Base-by-base conservation (phyloP, 2,888 invertebrate species). In the Mylabris sibirica region DNA sequence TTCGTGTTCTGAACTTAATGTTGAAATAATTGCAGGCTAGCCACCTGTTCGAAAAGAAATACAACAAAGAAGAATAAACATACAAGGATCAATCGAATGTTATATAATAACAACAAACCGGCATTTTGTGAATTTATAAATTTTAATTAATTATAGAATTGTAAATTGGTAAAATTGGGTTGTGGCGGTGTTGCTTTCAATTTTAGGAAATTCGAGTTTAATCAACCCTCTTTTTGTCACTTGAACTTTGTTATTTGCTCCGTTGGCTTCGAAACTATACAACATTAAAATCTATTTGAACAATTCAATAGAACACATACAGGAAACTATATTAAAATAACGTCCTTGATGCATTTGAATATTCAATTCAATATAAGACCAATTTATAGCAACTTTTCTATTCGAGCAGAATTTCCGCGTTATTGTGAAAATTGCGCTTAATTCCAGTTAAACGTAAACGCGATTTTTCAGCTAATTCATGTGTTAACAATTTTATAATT, bases 251-350 rank as follows among this genome's bases (percentile, higher is more conserved):
- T 76, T 76, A 76, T 75, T 63, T 72, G 75, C 75, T 75, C 75
- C 71, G 72, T 67, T 72, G 75, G 70, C 66, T 72, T 68, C 66
- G 72, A 74, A 77, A 77, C 76, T 74, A 77, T 76, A 71, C 68
- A 72, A 72, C 75, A 78, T 78, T 78, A 78, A 76, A 73, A 76
- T 74, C 72, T 75, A 78, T 78, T 77, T 76, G 77, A 74, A 77
- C 77, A 78, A 77, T 75, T 78, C 76, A 73, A 70, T 75, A 67
- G 69, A 72, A 74, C 17, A 17, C 44, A 44, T 8, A 68, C 77
- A 74, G 76, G 78, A 77, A 78, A 75, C 75, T 71, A 59, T 57
- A 64, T 67, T 64, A 61, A 64, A 69, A 66, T 64, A 61, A 61
- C 63, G 69, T 60, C 69, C 69, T 69, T 69, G 69, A n/a, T 57